phyloP scores from a whole-genome alignment of 2,888 invertebrate species.

The Polyploca ridens region DNA sequence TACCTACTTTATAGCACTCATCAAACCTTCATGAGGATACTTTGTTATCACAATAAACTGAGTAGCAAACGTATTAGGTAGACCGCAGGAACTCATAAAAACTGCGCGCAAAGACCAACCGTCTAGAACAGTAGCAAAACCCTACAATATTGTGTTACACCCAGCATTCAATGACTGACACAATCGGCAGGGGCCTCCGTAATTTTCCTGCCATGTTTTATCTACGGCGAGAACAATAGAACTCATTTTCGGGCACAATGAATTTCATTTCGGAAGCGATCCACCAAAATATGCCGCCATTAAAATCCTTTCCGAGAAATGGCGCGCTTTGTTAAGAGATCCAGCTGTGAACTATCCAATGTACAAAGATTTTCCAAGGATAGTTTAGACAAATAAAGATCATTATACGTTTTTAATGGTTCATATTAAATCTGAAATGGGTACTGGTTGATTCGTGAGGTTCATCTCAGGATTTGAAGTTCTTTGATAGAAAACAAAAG shows the following conservation, averaged over 20 bases:
- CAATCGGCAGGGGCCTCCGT: conserved; percentile 61
- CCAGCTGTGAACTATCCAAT: conserved; percentile 9
- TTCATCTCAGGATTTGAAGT: too few relatives aligned
- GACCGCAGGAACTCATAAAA: background rate
- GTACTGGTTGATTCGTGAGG: too few relatives aligned
- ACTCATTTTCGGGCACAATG: conserved; percentile 78
- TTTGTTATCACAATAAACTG: background rate
- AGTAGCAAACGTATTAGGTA: background rate
- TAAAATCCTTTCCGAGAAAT: conserved; percentile 60
- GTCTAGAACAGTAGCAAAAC: conserved; percentile 34
- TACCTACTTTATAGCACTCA: background rate
- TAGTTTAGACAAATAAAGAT: background rate
- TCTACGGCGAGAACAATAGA: conserved; percentile 70
- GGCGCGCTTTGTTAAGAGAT: conserved; percentile 16
- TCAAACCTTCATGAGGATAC: background rate
- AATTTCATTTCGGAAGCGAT: conserved; percentile 73
- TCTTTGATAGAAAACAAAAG: too few relatives aligned
- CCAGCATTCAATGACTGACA: conserved; percentile 66
- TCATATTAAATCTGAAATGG: too few relatives aligned
- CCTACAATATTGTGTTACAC: conserved; percentile 67
- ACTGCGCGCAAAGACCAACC: background rate
- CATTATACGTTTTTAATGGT: background rate
- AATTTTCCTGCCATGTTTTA: conserved; percentile 81
- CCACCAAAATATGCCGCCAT: conserved; percentile 70
- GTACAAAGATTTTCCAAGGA: background rate